Conservation (phyloP, 2,113 vertebrate species). For the Eclectus roratus region DNA sequence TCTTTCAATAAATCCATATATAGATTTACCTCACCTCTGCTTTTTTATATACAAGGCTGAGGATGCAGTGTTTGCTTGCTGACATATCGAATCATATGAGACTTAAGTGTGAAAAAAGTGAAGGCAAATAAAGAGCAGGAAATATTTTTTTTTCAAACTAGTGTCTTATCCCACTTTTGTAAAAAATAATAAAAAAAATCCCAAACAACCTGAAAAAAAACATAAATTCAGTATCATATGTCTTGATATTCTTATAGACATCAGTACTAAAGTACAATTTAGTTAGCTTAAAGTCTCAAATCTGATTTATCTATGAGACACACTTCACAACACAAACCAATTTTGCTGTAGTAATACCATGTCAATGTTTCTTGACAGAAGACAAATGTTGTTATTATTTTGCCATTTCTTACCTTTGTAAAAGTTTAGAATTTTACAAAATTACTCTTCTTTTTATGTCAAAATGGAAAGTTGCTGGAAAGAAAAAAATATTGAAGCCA, state of each 20-base stretch:
- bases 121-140: neutral
- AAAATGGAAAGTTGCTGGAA: slow-evolving; percentile 69
- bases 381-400: slow-evolving; percentile 98
- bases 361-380: slow-evolving; percentile 93
- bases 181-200: neutral
- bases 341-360: slow-evolving; percentile 88
- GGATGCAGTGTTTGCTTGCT: neutral
- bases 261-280: slow-evolving; percentile 69
- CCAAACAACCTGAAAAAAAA: neutral
- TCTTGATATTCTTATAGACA: slow-evolving; percentile 55
- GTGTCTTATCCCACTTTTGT: neutral
- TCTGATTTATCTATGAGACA: slow-evolving; percentile 86
- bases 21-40: slow-evolving; percentile 1
- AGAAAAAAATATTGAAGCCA: slow-evolving; percentile 25
- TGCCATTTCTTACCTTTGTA: slow-evolving; percentile 87
- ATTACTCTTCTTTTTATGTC: slow-evolving; percentile 80
- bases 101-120: neutral
- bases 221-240: neutral
- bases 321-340: slow-evolving; percentile 94
- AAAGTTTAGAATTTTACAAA: slow-evolving; percentile 81
- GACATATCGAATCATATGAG: neutral
- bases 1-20: neutral
- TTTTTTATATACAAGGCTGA: neutral
- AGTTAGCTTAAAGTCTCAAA: slow-evolving; percentile 73
- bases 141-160: neutral